Conservation (phyloP, 2,888 invertebrate genomes). For the Psylliodes chrysocephalus region DNA sequence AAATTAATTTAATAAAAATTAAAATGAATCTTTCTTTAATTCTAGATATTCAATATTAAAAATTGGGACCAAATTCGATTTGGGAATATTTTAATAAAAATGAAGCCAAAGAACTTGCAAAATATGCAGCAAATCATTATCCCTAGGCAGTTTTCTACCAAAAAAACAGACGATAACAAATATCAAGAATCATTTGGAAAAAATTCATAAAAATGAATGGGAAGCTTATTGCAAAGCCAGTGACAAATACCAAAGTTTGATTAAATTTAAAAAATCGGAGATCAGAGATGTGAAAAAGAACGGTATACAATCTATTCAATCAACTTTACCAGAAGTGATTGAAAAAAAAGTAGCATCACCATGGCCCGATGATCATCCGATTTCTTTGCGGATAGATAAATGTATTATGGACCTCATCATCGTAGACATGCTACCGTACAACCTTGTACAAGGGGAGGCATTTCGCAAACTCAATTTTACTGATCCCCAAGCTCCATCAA, state of each 20-base stretch:
- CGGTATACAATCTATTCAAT: background rate
- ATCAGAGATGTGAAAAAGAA: background rate
- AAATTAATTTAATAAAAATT: no score
- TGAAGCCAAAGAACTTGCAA: no score
- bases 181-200: no score
- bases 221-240: background rate
- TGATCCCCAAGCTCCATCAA: background rate
- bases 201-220: background rate
- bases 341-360: background rate
- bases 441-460: background rate
- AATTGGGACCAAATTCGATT: no score
- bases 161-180: no score
- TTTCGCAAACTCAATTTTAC: background rate
- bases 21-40: no score
- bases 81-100: no score
- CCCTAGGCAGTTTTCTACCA: no score
- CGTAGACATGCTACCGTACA: background rate
- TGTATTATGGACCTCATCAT: background rate
- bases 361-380: background rate
- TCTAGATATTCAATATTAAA: no score
- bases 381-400: background rate
- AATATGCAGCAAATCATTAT: no score
- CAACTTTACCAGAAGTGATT: background rate
- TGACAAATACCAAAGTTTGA: background rate
- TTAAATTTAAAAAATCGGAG: background rate